These are phyloP conservation scores for Drosophila nannoptera DNA, from an alignment of 1,140 invertebrate genomes.

Conservation along the genomic window DNA sequence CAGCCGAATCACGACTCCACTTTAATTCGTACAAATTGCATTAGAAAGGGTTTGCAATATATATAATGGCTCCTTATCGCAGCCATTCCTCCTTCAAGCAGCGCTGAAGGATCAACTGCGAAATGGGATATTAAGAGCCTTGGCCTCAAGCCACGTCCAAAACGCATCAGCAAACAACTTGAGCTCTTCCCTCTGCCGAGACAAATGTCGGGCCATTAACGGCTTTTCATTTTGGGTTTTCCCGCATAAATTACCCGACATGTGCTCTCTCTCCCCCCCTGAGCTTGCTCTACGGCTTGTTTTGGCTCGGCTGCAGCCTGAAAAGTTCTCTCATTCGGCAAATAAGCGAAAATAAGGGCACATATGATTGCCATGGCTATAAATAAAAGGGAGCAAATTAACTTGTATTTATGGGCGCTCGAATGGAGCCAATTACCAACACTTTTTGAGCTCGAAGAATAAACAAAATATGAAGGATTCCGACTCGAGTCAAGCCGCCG, in stretches of 20 bases:
- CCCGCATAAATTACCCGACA: no score
- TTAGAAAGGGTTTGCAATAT: no score
- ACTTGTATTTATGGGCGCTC: slow-evolving; percentile 31
- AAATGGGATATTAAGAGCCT: no score
- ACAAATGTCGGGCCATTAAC: neutral
- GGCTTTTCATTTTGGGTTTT: neutral
- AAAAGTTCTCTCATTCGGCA: neutral
- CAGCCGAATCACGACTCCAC: no score
- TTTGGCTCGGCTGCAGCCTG: neutral
- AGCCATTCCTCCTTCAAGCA: no score
- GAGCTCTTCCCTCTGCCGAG: neutral
- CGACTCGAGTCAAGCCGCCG: slow-evolving; percentile 8
- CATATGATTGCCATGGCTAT: neutral
- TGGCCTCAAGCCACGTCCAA: no score
- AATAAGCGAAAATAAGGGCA: neutral
- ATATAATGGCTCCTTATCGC: no score
- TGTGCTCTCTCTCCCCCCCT: no score
- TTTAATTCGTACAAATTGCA: no score
- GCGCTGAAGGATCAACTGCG: no score
- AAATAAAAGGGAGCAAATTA: slow-evolving; percentile 6
- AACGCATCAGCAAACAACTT: no score
- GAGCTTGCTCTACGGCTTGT: neutral
- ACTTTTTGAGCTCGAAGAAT: slow-evolving; percentile 31
- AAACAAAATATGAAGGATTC: slow-evolving; percentile 51
- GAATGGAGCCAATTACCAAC: slow-evolving; percentile 59